Percentiles rank a stretch among this genome's conserved stretches.
Evolutionary conservation across 53 echinoderm and acorn worm genomes (phyloP).

Genomic region (Antedon mediterranea): DNA sequence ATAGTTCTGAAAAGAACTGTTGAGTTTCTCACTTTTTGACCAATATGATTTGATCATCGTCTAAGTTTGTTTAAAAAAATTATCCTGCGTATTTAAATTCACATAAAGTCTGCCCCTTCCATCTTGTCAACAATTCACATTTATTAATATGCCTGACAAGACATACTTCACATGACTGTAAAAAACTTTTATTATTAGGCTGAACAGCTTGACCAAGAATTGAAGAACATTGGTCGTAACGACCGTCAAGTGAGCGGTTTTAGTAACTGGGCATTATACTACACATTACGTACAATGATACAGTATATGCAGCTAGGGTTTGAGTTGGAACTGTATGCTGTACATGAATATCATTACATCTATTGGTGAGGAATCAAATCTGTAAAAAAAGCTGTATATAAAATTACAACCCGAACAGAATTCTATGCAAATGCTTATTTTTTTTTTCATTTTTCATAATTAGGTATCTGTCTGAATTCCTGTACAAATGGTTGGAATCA

Average conservation of each 20-base stretch:
- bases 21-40: too few relatives aligned
- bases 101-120: too few relatives aligned
- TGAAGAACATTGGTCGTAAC: conserved; percentile 40
- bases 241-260: conserved; percentile 19
- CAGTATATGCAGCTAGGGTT: conserved; percentile 81
- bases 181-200: conserved; percentile 26
- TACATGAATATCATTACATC: conserved; percentile 93
- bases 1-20: too few relatives aligned
- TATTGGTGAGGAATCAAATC: conserved; percentile 78
- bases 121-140: neutral
- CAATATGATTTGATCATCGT: too few relatives aligned
- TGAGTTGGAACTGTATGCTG: conserved; percentile 89
- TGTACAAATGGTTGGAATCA: conserved; percentile 87
- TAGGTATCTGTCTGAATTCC: conserved; percentile 92
- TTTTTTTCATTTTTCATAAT: neutral
- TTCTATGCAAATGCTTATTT: too few relatives aligned
- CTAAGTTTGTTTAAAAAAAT: too few relatives aligned
- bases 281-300: conserved; percentile 83
- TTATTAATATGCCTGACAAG: too few relatives aligned
- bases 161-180: too few relatives aligned
- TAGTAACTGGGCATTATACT: conserved; percentile 92
- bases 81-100: too few relatives aligned
- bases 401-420: too few relatives aligned
- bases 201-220: conserved; percentile 83
- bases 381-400: too few relatives aligned